Evolutionary conservation across 2,888 invertebrate species (phyloP).

Genomic region (Amiota mariae): DNA sequence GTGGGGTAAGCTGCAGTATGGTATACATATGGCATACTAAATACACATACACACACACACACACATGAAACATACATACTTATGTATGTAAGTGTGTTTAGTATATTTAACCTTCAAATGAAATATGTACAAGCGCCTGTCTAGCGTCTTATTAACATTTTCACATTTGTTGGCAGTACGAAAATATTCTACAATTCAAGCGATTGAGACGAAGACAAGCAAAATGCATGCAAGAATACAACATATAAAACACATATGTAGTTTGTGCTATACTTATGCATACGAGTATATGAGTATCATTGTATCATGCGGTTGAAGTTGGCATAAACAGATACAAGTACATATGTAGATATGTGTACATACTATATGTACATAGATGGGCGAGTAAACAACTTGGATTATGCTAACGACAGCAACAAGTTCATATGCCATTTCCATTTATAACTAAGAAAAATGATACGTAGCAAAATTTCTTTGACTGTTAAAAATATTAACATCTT

Average conservation of each 20-base stretch:
- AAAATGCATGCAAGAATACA: neutral
- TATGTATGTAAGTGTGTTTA: neutral
- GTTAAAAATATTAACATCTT: too few relatives aligned
- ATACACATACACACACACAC: too few relatives aligned
- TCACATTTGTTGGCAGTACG: conserved; percentile 15
- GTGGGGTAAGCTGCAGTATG: too few relatives aligned
- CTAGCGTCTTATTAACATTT: conserved; percentile 19
- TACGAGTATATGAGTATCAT: neutral
- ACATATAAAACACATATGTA: neutral
- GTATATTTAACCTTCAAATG: conserved; percentile 1
- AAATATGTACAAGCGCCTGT: conserved; percentile 1
- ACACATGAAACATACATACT: too few relatives aligned
- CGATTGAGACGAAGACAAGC: neutral
- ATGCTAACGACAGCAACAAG: conserved; percentile 24
- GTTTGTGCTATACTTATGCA: neutral
- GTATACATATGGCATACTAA: too few relatives aligned
- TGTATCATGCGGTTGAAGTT: conserved; percentile 4
- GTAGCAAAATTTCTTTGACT: too few relatives aligned
- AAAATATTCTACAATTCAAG: too few relatives aligned
- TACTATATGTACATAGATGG: too few relatives aligned
- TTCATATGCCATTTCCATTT: neutral
- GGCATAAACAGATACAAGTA: neutral
- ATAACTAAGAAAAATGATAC: too few relatives aligned
- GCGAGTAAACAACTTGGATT: neutral
- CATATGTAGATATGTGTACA: too few relatives aligned